Percentiles rank a stretch among this genome's conserved stretches.
These are phyloP conservation scores for Chromoteleia sp. DNA, from an alignment of 2,888 invertebrate genomes.

Conservation along the genomic window DNA sequence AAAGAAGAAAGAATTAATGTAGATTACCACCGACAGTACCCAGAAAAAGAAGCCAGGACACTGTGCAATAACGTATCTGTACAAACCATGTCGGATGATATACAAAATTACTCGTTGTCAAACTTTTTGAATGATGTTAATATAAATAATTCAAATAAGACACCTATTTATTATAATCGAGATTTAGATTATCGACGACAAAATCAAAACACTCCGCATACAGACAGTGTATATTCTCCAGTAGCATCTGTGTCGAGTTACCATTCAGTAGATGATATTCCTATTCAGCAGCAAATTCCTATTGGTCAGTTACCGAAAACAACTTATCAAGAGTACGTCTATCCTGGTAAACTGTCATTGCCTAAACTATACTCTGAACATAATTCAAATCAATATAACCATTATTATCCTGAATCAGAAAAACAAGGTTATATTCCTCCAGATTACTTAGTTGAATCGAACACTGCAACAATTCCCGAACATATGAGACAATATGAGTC, in stretches of 20 bases:
- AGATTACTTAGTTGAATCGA: slow-evolving; percentile 15
- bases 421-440: slow-evolving; percentile 69
- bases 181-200: slow-evolving; percentile 49
- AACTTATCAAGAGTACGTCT: slow-evolving; percentile 53
- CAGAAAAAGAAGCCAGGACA: slow-evolving; percentile 58
- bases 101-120: slow-evolving; percentile 38
- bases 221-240: slow-evolving; percentile 50
- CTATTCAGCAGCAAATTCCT: slow-evolving; percentile 25
- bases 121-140: slow-evolving; percentile 41
- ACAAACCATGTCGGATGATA: slow-evolving; percentile 67
- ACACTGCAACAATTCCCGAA: not conserved
- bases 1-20: slow-evolving; percentile 47
- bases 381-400: slow-evolving; percentile 45
- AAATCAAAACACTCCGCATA: slow-evolving; percentile 21
- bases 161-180: slow-evolving; percentile 49
- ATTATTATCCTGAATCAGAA: slow-evolving; percentile 67
- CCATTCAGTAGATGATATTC: slow-evolving; percentile 39
- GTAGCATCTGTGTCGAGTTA: slow-evolving; percentile 47
- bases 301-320: slow-evolving; percentile 25
- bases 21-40: slow-evolving; percentile 60
- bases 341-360: slow-evolving; percentile 57
- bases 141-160: slow-evolving; percentile 28
- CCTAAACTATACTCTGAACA: slow-evolving; percentile 43
- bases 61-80: slow-evolving; percentile 74
- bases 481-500: slow-evolving; percentile 13